Base-by-base conservation (phyloP, 1,140 invertebrate genomes). In the Eumaeus atala region DNA sequence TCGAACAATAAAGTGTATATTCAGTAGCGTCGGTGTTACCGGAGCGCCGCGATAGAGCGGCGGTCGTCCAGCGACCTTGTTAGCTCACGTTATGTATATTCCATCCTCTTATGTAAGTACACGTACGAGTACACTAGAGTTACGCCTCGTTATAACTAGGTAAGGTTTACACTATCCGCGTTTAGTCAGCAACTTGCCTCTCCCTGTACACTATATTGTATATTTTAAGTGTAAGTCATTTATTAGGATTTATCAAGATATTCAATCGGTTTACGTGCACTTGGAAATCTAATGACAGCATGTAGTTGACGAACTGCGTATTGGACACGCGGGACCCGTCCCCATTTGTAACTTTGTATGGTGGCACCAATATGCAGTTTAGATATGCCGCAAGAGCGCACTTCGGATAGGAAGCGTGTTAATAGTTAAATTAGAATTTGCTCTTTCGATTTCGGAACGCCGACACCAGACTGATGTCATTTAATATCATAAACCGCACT, bases 11-110 rank as follows among this genome's bases (percentile, higher is more conserved):
- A 74, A 64, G 66, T 62, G 64, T 67, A 69, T n/a, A n/a, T n/a
- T n/a, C n/a, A 61, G 48, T 50, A 50, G 48, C 33, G 33, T 50
- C 12, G 37, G 21, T 38, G n/a, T 21, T 52, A 52, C 12, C 38
- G 38, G 18, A 44, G 12, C 38, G 7, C 38, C 38, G n/a, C 36
- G 36, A n/a, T n/a, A n/a, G n/a, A n/a, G n/a, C n/a, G n/a, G n/a
- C n/a, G n/a, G n/a, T n/a, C 21, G 21, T 28, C 21, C 21, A 28
- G 64, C 61, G 58, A 60, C 56, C 42, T 72, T n/a, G n/a, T 72
- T 74, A 82, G 72, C 67, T 82, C 80, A 84, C 70, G 71, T 85
- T 83, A 81, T 83, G 79, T 86, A 86, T 86, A 86, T 86, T 86
- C 80, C 80, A 81, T 86, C 83, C 80, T 84, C 64, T 76, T 82